Evolutionary conservation across 2,888 invertebrate species (phyloP).

Genomic region (Margaritifera margaritifera): DNA sequence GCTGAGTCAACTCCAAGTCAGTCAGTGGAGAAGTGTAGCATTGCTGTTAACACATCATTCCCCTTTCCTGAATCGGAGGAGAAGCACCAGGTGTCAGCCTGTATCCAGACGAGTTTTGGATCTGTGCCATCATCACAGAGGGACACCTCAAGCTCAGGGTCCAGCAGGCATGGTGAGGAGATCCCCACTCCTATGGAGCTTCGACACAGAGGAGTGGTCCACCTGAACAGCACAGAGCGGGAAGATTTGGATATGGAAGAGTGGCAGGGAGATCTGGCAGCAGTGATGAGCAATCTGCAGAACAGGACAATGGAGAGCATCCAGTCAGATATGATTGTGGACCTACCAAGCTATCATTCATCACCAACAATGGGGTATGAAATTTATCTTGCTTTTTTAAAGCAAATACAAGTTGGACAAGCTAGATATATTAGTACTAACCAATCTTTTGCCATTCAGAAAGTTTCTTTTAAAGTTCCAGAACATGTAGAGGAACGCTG

Average conservation of each 20-base stretch:
- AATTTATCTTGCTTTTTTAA: too few species aligned
- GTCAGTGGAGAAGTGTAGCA: slow-evolving; percentile 19
- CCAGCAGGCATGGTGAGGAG: slow-evolving; percentile 33
- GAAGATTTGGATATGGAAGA: slow-evolving; percentile 47
- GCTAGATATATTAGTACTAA: not conserved
- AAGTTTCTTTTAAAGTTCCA: not conserved
- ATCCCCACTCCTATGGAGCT: slow-evolving; percentile 51
- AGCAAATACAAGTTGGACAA: not conserved
- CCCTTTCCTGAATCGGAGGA: slow-evolving; percentile 12
- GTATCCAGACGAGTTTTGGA: slow-evolving; percentile 29
- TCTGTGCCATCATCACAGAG: slow-evolving; percentile 3
- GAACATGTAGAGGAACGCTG: not conserved
- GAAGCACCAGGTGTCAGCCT: slow-evolving; percentile 37
- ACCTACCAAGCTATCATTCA: slow-evolving; percentile 66
- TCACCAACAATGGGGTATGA: slow-evolving; percentile 37
- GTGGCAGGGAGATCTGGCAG: slow-evolving; percentile 52
- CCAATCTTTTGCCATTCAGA: not conserved
- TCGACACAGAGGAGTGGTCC: slow-evolving; percentile 47
- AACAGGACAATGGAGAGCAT: slow-evolving; percentile 63
- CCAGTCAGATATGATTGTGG: slow-evolving; percentile 66
- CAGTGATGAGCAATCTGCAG: slow-evolving; percentile 53
- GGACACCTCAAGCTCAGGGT: slow-evolving; percentile 34
- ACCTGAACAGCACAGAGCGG: slow-evolving; percentile 54
- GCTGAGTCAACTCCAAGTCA: slow-evolving; percentile 1
- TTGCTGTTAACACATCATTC: slow-evolving; percentile 31